These are phyloP conservation scores for Conomelus anceps DNA, from an alignment of 2,888 invertebrate species.

Conservation along the genomic window DNA sequence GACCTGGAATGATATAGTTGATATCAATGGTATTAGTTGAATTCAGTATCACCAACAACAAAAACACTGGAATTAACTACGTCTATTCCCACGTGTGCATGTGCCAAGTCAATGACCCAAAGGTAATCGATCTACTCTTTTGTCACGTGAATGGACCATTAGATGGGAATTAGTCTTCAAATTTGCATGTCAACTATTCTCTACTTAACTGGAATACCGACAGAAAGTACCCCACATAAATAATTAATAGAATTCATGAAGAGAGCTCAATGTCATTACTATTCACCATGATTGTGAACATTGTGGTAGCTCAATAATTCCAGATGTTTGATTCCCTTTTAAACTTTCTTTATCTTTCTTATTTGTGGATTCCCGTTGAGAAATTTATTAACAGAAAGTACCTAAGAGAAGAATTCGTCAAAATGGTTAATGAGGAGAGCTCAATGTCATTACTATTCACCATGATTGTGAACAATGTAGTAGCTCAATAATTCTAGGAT, in stretches of 20 bases:
- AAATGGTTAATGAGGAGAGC: background rate
- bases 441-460: background rate
- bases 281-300: background rate
- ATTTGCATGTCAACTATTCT: background rate
- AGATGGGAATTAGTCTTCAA: background rate
- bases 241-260: background rate
- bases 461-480: background rate
- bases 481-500: background rate
- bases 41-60: too few species aligned
- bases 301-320: background rate
- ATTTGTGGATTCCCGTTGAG: too few species aligned
- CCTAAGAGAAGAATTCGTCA: background rate
- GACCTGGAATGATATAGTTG: too few species aligned
- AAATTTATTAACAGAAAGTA: background rate
- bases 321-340: background rate
- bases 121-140: background rate
- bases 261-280: background rate
- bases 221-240: background rate
- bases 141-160: background rate
- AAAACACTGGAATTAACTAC: background rate
- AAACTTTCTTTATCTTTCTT: too few species aligned
- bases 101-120: background rate
- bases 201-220: background rate
- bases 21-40: too few species aligned
- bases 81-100: background rate